Percentiles rank a stretch among this genome's conserved stretches.
Evolutionary conservation across 2,888 invertebrate genomes (phyloP).

Genomic region (Maniola hyperantus): DNA sequence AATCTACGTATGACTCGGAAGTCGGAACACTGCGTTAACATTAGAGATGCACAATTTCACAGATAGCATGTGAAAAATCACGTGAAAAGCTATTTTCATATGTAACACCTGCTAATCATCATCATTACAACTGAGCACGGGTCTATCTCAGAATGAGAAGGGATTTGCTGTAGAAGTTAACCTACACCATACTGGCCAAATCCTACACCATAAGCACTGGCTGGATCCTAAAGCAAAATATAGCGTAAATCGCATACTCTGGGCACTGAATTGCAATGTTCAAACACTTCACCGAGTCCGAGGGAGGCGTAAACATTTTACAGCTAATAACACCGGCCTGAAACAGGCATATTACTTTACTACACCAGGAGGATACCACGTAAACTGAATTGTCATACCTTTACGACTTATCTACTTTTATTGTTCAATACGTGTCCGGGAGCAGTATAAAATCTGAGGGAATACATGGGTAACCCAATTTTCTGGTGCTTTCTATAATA

Average conservation of each 20-base stretch:
- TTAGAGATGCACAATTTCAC: no score
- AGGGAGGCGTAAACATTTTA: slow-evolving; percentile 12
- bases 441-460: slow-evolving; percentile 1
- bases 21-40: no score
- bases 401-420: slow-evolving; percentile 13
- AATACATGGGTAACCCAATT: background rate
- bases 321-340: slow-evolving; percentile 13
- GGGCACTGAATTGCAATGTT: slow-evolving; percentile 7
- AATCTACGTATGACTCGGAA: no score
- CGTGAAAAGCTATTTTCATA: no score
- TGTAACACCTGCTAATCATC: no score
- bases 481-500: background rate
- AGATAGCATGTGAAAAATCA: no score
- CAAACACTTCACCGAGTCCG: background rate
- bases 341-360: background rate
- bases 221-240: background rate
- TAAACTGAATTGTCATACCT: slow-evolving; percentile 20
- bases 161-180: no score
- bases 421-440: slow-evolving; percentile 5
- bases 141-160: no score
- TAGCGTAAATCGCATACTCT: background rate
- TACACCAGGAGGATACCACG: slow-evolving; percentile 5
- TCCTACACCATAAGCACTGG: no score
- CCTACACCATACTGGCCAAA: no score
- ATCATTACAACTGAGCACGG: no score